A percentile compares a stretch with the other conserved stretches of the same genome.
These are phyloP conservation scores for Acrocephalus kingi DNA, from an alignment of 2,113 vertebrate genomes.

Conservation along the genomic window DNA sequence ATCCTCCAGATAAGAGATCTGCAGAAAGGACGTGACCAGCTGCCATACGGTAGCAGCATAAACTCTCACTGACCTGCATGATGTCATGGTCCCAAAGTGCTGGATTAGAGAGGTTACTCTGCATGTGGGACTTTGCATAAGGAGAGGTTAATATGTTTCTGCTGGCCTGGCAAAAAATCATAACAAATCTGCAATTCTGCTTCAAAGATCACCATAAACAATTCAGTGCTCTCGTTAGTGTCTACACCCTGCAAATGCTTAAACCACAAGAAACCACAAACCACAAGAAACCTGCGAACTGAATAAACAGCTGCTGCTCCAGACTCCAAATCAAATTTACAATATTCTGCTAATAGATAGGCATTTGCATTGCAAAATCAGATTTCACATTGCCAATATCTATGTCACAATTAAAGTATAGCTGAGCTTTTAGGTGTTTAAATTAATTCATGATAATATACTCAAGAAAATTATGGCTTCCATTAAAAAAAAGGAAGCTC, in stretches of 20 bases:
- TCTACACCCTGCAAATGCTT: conserved; percentile 67
- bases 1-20: neutral
- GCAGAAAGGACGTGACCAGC: neutral
- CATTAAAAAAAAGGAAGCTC: neutral
- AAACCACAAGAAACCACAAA: conserved; percentile 71
- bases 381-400: neutral
- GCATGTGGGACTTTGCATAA: neutral
- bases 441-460: conserved; percentile 24
- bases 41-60: neutral
- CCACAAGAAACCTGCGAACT: conserved; percentile 66
- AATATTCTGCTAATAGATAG: conserved; percentile 36
- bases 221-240: conserved; percentile 41
- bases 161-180: conserved; percentile 30
- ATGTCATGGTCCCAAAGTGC: neutral
- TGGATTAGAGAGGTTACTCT: neutral
- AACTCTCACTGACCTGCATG: neutral
- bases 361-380: conserved; percentile 61
- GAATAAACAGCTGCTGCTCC: conserved; percentile 67
- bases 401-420: conserved; percentile 23
- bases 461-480: conserved; percentile 21
- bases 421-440: conserved; percentile 45
- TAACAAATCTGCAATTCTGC: conserved; percentile 40
- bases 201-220: conserved; percentile 63
- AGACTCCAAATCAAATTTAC: conserved; percentile 36
- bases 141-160: conserved; percentile 29